Conservation (phyloP, 1,140 invertebrate genomes). For the Drosophila kepulauana region DNA sequence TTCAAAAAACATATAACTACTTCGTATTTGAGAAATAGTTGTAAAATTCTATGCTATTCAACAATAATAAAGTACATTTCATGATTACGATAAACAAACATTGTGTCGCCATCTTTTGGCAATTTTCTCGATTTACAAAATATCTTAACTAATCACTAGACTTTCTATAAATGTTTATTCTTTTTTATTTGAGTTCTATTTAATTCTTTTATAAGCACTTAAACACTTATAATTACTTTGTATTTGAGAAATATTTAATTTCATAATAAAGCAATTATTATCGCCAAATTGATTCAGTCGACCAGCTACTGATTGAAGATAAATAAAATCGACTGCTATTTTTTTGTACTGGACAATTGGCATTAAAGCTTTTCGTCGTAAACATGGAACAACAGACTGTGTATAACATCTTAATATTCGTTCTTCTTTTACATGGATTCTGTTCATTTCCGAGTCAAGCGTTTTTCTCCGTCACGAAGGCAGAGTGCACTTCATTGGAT, state of each 20-base stretch:
- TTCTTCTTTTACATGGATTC: not conserved
- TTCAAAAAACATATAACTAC: not conserved
- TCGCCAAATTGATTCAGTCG: too few species aligned
- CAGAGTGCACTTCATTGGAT: slow-evolving; percentile 42
- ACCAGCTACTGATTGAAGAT: too few species aligned
- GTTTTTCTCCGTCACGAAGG: not conserved
- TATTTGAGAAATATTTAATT: not conserved
- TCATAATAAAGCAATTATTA: not conserved
- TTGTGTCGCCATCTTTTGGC: too few species aligned
- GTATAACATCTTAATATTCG: too few species aligned
- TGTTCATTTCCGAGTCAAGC: not conserved
- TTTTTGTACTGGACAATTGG: too few species aligned
- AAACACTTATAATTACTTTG: not conserved
- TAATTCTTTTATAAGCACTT: too few species aligned
- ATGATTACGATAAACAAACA: not conserved
- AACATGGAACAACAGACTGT: not conserved
- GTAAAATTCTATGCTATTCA: slow-evolving; percentile 15
- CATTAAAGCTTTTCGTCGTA: not conserved
- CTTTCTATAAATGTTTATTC: not conserved
- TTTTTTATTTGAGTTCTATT: not conserved
- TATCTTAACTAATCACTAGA: slow-evolving; percentile 7
- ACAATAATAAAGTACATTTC: not conserved
- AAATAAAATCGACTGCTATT: too few species aligned
- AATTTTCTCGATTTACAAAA: not conserved
- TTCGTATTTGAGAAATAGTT: not conserved